Evolutionary conservation across 2,113 vertebrate species (phyloP), one percentile per base, ranked within the genome.

Genomic region (Pterophyllum scalare): DNA sequence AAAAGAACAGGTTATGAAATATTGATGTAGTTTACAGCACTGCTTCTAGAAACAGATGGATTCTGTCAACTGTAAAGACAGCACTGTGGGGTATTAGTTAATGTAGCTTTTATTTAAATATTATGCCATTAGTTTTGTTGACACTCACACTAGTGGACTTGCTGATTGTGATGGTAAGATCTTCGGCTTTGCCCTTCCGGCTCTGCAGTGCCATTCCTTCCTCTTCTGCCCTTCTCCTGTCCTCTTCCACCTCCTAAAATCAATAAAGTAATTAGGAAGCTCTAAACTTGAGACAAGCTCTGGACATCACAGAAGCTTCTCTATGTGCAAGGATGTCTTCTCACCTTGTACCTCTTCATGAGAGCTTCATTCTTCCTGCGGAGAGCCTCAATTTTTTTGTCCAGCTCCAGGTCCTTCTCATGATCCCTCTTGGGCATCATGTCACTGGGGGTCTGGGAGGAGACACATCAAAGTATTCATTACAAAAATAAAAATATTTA

Each of bases 91-190:
- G 20, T 31, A n/a, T 52, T 31, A 52, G 10, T n/a, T 31, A 72
- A 54, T 20, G 10, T 70, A 28, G 24, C 2, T 43, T 43, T 67
- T 46, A 54, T 57, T 57, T 22, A 57, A 11, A 57, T n/a, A 57
- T 57, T 52, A n/a, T 57, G 3, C 10, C 46, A 33, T 33, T 72
- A 13, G 11, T 38, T 3, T 12, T 14, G 19, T 38, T n/a, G 56
- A 83, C 60, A 93, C 97, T 97, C 95, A 99, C 97, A 0, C 95
- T 96, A 5, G 96, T 95, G 80, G 96, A 95, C 87, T 98, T 99
- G 93, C 96, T 98, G 94, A 99, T 97, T n/a, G 98, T 99, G 91
- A 99, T 97, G 2, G 96, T 98, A 43, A 99, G 96, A 83, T 97
- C 96, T 5, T 99, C 97, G 2, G 97, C 94, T 91, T 93, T 97